These are phyloP conservation scores for Pegoplata infirma DNA, from an alignment of 2,888 invertebrate genomes.

Conservation along the genomic window DNA sequence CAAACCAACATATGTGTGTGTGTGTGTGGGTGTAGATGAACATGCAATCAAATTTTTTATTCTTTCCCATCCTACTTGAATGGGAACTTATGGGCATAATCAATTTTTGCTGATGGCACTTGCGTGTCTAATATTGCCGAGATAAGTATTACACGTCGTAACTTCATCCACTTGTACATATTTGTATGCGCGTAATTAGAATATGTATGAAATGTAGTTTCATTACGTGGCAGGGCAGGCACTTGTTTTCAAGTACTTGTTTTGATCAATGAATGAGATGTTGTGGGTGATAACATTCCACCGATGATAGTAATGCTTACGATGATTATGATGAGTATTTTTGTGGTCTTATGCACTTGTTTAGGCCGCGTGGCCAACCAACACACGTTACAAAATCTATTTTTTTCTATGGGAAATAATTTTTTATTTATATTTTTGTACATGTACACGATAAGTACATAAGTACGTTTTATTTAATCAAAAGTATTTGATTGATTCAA, in stretches of 20 bases:
- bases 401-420: conserved; percentile 4
- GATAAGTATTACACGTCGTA: not conserved
- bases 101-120: conserved; percentile 60
- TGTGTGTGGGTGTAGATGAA: no score
- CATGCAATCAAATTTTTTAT: not conserved
- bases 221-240: conserved; percentile 46
- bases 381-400: conserved; percentile 68
- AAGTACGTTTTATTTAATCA: no score
- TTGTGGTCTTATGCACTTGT: conserved; percentile 70
- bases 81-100: conserved; percentile 52
- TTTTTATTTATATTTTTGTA: no score
- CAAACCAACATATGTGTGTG: no score
- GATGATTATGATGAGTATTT: conserved; percentile 51
- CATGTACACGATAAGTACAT: no score
- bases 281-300: conserved; percentile 33
- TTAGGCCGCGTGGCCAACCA: conserved; percentile 70
- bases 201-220: no score
- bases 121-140: conserved; percentile 53
- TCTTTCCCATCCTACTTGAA: not conserved
- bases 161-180: not conserved
- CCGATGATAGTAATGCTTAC: conserved; percentile 22
- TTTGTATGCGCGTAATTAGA: conserved; percentile 45
- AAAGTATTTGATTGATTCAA: conserved; percentile 9
- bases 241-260: conserved; percentile 54
- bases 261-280: conserved; percentile 50